Conservation (phyloP, 2,888 invertebrate genomes). For the Tetragnatha montana region DNA sequence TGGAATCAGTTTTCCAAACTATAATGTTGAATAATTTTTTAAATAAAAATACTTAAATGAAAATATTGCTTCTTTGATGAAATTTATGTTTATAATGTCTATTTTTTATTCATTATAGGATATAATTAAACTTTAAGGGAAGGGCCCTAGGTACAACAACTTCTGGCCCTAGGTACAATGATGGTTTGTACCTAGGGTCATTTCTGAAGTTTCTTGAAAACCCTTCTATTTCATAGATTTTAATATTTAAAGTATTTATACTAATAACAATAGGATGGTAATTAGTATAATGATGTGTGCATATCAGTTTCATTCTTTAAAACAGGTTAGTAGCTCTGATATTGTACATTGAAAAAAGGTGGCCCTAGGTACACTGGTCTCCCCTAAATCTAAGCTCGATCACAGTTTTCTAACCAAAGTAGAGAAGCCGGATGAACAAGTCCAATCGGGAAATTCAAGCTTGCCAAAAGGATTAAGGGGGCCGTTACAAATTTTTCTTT, state of each 20-base stretch:
- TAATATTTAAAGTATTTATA: neutral
- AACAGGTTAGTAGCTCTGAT: neutral
- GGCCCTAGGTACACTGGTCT: neutral
- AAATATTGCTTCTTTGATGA: conserved; percentile 5
- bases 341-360: neutral
- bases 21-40: conserved; percentile 19
- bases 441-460: no score
- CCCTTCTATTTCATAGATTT: neutral
- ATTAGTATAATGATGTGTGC: neutral
- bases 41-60: neutral
- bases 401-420: no score
- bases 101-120: conserved; percentile 4
- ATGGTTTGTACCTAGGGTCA: neutral
- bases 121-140: neutral
- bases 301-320: neutral
- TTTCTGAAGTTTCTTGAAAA: neutral
- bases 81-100: conserved; percentile 7
- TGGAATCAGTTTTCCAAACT: conserved; percentile 23
- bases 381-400: no score
- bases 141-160: neutral
- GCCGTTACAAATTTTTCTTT: no score
- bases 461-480: no score
- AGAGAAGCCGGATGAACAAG: no score
- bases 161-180: neutral
- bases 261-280: neutral